Evolutionary conservation across 2,797 vertebrate species (phyloP).

Genomic region (Pitangus sulphuratus): DNA sequence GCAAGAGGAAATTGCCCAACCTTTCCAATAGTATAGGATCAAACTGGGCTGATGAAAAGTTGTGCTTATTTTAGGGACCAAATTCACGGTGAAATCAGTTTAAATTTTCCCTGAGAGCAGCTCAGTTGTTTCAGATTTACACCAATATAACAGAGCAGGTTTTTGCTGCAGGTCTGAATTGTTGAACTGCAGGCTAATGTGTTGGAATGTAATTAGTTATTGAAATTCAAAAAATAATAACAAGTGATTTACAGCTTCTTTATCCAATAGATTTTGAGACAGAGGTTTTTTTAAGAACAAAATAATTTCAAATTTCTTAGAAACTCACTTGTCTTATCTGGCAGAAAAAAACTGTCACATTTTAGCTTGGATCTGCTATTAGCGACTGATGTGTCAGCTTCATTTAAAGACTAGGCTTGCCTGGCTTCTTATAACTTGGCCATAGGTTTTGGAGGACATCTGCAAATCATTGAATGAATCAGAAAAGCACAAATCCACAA

Average conservation of each 20-base stretch:
- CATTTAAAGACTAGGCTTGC: constrained; percentile 27
- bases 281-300: constrained; percentile 4
- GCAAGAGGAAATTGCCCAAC: neutral
- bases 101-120: neutral
- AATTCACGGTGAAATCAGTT: neutral
- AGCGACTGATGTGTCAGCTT: constrained; percentile 18
- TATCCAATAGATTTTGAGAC: neutral
- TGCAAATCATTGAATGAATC: constrained; percentile 81
- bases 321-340: neutral
- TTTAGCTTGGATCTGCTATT: neutral
- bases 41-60: neutral
- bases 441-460: constrained; percentile 75
- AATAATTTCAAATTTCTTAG: constrained; percentile 53
- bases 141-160: neutral
- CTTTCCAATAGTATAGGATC: neutral
- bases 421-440: constrained; percentile 66
- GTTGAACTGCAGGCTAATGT: neutral
- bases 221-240: neutral
- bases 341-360: neutral
- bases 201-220: neutral
- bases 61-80: neutral
- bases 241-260: constrained; percentile 27
- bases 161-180: neutral
- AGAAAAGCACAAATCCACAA: constrained; percentile 75
- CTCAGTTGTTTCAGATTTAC: neutral